Evolutionary conservation across 2,888 invertebrate genomes (phyloP), one percentile per base, ranked within the genome.

Genomic region (Leptothorax acervorum): DNA sequence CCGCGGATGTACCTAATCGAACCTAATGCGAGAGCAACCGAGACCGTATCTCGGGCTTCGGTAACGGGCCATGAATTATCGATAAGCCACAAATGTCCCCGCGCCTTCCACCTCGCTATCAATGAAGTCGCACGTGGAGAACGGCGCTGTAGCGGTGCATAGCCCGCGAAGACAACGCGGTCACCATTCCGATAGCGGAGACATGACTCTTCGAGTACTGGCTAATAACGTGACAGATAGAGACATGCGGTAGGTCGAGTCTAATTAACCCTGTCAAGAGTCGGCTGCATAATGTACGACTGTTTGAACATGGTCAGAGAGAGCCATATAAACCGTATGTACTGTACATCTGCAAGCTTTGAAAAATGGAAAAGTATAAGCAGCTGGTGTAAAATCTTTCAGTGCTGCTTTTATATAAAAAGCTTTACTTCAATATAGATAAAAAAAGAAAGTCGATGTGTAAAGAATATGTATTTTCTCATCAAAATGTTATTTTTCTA

Each of bases 41-140:
- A 78, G 65, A 28, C 71, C 74, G 66, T 87, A 82, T 85, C 84
- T 87, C 76, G 78, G 45, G 53, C 70, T 79, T 60, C 66, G 68
- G 68, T 73, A 83, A 84, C 75, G 73, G 86, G 55, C 85, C 84
- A 86, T 91, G 88, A 91, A 91, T 91, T 90, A 91, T 90, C 91
- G 90, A 91, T 90, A 89, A 91, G 86, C 88, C 65, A 48, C 86
- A 83, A 87, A 79, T 85, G 85, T 83, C 60, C 45, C 57, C 78
- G 71, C 82, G 53, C 31, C 75, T 66, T 65, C 51, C 60, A 55
- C 9, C 63, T 12, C 51, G 68, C 68, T 83, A 84, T 86, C 86
- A 84, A 87, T 81, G 81, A 87, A 84, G 75, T 86, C 75, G 63
- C 86, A 70, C 57, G 79, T 65, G 62, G 57, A 45, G 39, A 57